These are phyloP conservation scores for Heliothis peltigera DNA, from an alignment of 2,888 invertebrate genomes.

Conservation along the genomic window DNA sequence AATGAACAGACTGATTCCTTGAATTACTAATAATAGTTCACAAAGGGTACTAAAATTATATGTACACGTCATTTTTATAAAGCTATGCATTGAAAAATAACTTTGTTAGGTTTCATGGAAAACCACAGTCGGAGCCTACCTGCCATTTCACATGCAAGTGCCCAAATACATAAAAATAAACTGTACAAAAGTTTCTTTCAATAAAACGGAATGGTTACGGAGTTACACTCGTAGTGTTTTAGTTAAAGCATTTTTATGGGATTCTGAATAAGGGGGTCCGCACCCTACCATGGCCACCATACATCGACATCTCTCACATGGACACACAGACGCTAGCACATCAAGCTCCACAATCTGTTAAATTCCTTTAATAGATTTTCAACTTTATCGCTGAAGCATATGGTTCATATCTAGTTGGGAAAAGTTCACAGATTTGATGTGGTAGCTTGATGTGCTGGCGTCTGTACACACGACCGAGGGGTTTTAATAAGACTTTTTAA, in stretches of 20 bases:
- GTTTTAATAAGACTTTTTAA: not conserved
- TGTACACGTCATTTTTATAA: not conserved
- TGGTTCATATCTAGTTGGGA: too few relatives aligned
- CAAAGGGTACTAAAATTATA: not conserved
- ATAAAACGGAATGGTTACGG: slow-evolving; percentile 24
- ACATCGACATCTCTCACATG: not conserved
- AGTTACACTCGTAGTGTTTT: slow-evolving; percentile 38
- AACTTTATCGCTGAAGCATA: too few relatives aligned
- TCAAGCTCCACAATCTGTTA: too few relatives aligned
- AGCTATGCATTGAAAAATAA: not conserved
- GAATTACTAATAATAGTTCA: not conserved
- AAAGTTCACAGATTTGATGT: too few relatives aligned
- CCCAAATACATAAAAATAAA: not conserved
- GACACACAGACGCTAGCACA: too few relatives aligned
- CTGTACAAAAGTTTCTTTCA: slow-evolving; percentile 12
- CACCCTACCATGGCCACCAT: not conserved
- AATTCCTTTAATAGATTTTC: too few relatives aligned
- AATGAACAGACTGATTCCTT: not conserved
- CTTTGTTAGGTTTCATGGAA: not conserved
- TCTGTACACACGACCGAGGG: slow-evolving; percentile 8
- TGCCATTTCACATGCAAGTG: not conserved
- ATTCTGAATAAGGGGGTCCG: slow-evolving; percentile 22
- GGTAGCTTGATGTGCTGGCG: not conserved
- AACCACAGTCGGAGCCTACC: not conserved
- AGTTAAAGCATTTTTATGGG: slow-evolving; percentile 45